phyloP scores from a whole-genome alignment of 2,797 vertebrate genomes.

The Neosilurus mollespiculum region DNA sequence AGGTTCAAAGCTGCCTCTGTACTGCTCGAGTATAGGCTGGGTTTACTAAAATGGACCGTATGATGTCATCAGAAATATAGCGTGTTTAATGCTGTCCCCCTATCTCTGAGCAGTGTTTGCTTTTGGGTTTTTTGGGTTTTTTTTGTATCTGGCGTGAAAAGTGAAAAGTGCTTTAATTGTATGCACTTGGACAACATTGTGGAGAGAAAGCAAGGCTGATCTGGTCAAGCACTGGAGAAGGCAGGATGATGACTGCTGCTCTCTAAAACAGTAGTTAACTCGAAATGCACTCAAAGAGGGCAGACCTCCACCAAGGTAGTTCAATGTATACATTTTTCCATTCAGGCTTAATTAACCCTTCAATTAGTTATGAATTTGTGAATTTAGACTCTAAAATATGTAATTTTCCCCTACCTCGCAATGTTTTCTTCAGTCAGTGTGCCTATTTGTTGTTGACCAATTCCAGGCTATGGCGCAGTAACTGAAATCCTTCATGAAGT shows the following conservation, averaged over 20 bases:
- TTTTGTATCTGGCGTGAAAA: slow-evolving; percentile 34
- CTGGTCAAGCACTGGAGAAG: slow-evolving; percentile 11
- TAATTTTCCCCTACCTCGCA: too few species aligned
- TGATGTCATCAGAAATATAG: slow-evolving; percentile 13
- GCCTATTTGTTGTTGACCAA: too few species aligned
- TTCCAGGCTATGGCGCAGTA: too few species aligned
- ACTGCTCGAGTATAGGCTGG: slow-evolving; percentile 12
- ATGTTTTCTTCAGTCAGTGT: too few species aligned
- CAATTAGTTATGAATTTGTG: too few species aligned
- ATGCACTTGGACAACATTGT: slow-evolving; percentile 22
- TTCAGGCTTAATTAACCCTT: too few species aligned
- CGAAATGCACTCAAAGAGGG: too few species aligned
- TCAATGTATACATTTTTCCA: too few species aligned
- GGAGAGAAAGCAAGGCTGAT: slow-evolving; percentile 21
- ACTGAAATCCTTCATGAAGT: too few species aligned
- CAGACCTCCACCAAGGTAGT: too few species aligned
- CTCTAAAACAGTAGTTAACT: slow-evolving; percentile 34
- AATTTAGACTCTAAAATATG: too few species aligned
- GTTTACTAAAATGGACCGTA: slow-evolving; percentile 18
- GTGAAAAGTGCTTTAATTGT: slow-evolving; percentile 46
- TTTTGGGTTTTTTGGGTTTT: neutral
- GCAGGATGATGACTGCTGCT: slow-evolving; percentile 20
- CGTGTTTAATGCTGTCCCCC: slow-evolving; percentile 4
- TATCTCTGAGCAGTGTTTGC: neutral
- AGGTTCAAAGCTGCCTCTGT: slow-evolving; percentile 33